These are phyloP conservation scores for Orthonevra nobilis DNA, from an alignment of 2,888 invertebrate species.

Conservation along the genomic window DNA sequence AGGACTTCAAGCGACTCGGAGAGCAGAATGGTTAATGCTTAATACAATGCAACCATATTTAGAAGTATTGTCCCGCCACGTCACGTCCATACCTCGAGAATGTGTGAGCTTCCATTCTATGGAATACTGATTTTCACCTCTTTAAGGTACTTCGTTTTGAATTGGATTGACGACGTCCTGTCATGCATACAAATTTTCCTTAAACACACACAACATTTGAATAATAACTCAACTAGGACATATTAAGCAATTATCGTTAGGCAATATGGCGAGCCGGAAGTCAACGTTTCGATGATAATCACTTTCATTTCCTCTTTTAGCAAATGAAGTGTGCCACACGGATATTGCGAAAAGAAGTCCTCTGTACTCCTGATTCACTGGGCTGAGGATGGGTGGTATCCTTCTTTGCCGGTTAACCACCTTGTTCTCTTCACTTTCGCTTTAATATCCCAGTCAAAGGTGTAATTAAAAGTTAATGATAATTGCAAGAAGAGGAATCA, in stretches of 20 bases:
- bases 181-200: slow-evolving; percentile 19
- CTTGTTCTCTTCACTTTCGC: not conserved
- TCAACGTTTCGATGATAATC: slow-evolving; percentile 54
- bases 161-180: slow-evolving; percentile 49
- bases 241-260: slow-evolving; percentile 45
- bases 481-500: slow-evolving; percentile 50
- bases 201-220: not conserved
- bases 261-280: slow-evolving; percentile 40
- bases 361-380: too few species aligned
- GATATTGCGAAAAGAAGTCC: slow-evolving; percentile 44
- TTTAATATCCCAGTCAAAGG: slow-evolving; percentile 53
- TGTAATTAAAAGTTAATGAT: slow-evolving; percentile 68
- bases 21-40: slow-evolving; percentile 58
- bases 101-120: not conserved
- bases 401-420: not conserved
- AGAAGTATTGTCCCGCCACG: too few species aligned
- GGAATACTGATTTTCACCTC: too few species aligned
- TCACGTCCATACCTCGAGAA: not conserved
- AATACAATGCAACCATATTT: slow-evolving; percentile 56
- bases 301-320: slow-evolving; percentile 38
- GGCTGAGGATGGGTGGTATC: too few species aligned
- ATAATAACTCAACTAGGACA: slow-evolving; percentile 34
- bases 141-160: too few species aligned
- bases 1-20: slow-evolving; percentile 43
- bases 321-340: slow-evolving; percentile 26